These are phyloP conservation scores for Adelognathus sp. DNA, from an alignment of 2,888 invertebrate genomes.

Conservation along the genomic window DNA sequence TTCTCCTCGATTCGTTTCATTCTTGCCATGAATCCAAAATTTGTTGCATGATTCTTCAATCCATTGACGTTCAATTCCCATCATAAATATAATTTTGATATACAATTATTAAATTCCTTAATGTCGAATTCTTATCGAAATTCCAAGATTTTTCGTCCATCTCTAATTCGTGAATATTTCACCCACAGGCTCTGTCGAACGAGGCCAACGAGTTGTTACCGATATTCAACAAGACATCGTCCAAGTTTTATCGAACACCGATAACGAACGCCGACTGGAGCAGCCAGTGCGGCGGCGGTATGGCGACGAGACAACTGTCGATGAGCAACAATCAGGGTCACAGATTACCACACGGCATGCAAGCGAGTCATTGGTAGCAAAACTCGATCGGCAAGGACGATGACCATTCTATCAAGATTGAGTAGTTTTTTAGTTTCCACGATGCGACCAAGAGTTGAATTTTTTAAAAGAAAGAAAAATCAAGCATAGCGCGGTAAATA, in stretches of 20 bases:
- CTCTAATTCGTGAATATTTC: background rate
- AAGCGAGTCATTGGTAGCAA: constrained; percentile 74
- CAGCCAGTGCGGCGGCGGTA: constrained; percentile 82
- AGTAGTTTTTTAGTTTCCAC: constrained; percentile 11
- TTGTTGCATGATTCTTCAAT: no score
- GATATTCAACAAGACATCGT: constrained; percentile 97
- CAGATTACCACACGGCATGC: constrained; percentile 74
- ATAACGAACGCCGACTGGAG: constrained; percentile 96
- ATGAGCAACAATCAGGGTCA: constrained; percentile 75
- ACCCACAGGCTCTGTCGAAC: constrained; percentile 92
- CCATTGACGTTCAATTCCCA: no score
- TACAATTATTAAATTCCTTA: background rate
- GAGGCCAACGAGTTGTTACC: constrained; percentile 99
- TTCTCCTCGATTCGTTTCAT: no score
- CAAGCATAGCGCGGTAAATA: no score
- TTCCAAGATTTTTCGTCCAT: background rate
- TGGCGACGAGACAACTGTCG: constrained; percentile 76
- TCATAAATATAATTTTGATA: no score
- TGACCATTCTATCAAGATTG: constrained; percentile 47
- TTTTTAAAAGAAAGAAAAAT: background rate
- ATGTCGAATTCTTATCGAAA: background rate
- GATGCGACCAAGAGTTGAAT: constrained; percentile 16
- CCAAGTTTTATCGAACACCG: constrained; percentile 92
- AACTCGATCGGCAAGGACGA: constrained; percentile 51
- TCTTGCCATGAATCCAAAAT: no score